These are phyloP conservation scores for Luffia ferchaultella DNA, from an alignment of 2,888 invertebrate species.

Conservation along the genomic window DNA sequence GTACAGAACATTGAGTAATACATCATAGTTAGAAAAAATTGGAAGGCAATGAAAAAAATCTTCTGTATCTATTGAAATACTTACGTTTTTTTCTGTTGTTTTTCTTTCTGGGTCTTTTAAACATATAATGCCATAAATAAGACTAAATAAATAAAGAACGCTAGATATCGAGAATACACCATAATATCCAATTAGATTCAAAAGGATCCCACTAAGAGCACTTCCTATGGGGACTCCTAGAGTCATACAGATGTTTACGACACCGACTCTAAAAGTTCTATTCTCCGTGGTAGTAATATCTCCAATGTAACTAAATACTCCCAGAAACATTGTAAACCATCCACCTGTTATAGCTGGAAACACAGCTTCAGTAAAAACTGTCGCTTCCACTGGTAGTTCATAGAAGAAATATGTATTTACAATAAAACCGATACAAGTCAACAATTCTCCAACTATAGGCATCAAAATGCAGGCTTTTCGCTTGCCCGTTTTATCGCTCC, in stretches of 20 bases:
- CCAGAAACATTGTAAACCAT: constrained; percentile 67
- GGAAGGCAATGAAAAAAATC: no score
- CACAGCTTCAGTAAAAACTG: constrained; percentile 78
- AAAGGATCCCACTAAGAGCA: constrained; percentile 82
- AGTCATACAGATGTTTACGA: constrained; percentile 73
- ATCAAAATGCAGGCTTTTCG: constrained; percentile 83
- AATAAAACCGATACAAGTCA: constrained; percentile 79
- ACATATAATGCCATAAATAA: constrained; percentile 74
- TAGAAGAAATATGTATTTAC: constrained; percentile 81
- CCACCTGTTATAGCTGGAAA: constrained; percentile 85
- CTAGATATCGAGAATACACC: constrained; percentile 81
- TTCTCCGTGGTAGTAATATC: constrained; percentile 67
- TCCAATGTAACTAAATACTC: constrained; percentile 70
- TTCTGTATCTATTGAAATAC: no score
- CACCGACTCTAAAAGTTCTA: constrained; percentile 69
- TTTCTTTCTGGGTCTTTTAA: constrained; percentile 70
- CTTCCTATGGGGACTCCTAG: constrained; percentile 88
- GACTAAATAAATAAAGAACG: constrained; percentile 74
- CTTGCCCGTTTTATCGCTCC: constrained; percentile 75
- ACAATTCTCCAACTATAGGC: constrained; percentile 81
- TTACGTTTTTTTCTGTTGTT: constrained; percentile 27
- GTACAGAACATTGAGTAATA: no score
- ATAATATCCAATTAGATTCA: constrained; percentile 78
- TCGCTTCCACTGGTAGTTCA: constrained; percentile 80
- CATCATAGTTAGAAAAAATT: no score